A percentile compares a stretch with the other conserved stretches of the same genome.
Evolutionary conservation across 2,888 invertebrate species (phyloP).

Genomic region (Andrena praecox): DNA sequence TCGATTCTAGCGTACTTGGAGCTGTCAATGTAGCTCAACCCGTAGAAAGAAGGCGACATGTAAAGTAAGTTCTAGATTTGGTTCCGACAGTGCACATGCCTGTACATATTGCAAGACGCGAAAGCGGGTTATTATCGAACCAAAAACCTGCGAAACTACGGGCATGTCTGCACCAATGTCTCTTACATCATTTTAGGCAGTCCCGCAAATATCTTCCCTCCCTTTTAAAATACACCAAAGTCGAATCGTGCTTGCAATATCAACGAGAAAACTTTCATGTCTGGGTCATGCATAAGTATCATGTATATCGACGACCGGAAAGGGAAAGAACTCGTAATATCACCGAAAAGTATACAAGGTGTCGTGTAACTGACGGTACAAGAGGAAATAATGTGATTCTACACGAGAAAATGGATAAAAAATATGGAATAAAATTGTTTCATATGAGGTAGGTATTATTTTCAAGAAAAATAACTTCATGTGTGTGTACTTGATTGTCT

Average conservation of each 20-base stretch:
- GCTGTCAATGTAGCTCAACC: neutral
- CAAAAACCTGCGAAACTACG: neutral
- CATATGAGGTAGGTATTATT: too few relatives aligned
- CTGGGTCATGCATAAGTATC: constrained; percentile 16
- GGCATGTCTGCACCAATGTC: neutral
- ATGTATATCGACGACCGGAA: constrained; percentile 5
- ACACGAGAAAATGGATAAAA: too few relatives aligned
- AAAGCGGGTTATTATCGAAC: neutral
- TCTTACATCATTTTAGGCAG: constrained; percentile 6
- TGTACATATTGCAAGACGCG: neutral
- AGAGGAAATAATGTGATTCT: too few relatives aligned
- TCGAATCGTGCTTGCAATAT: constrained; percentile 14
- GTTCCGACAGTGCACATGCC: neutral
- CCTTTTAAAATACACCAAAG: constrained; percentile 18
- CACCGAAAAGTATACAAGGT: neutral
- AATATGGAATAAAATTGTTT: too few relatives aligned
- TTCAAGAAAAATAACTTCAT: too few relatives aligned
- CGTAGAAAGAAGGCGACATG: neutral
- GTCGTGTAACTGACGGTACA: too few relatives aligned
- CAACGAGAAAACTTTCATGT: constrained; percentile 12
- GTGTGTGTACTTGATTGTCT: too few relatives aligned
- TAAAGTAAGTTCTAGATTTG: neutral
- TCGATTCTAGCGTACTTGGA: neutral
- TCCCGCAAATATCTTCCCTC: neutral
- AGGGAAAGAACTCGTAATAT: constrained; percentile 2